phyloP scores from a whole-genome alignment of 2,797 vertebrate species.

The Psittacula derbiana region DNA sequence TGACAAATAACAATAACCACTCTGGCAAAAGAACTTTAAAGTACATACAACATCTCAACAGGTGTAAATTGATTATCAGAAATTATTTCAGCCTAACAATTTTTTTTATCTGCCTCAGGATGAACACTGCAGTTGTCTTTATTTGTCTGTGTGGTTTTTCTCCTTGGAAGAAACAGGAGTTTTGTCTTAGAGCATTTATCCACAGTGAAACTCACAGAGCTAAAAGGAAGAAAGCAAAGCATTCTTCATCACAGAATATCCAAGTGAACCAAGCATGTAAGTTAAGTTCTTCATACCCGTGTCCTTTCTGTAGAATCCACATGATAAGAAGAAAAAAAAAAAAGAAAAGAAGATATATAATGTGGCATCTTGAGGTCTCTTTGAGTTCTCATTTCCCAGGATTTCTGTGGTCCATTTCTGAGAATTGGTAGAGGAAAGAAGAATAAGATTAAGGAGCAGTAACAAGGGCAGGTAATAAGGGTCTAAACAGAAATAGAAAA shows the following conservation, averaged over 20 bases:
- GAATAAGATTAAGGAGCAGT: not conserved
- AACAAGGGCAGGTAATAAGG: not conserved
- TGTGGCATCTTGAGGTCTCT: rapidly evolving
- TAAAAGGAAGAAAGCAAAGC: not conserved
- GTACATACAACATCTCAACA: not conserved
- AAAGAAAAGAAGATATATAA: not conserved
- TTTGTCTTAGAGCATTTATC: not conserved
- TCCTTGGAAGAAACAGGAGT: not conserved
- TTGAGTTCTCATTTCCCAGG: not conserved
- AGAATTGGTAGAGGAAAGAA: not conserved
- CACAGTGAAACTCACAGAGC: not conserved
- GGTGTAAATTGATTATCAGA: not conserved
- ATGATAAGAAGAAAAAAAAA: not conserved
- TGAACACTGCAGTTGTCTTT: not conserved
- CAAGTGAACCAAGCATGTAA: not conserved
- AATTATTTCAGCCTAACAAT: not conserved
- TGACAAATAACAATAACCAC: not conserved
- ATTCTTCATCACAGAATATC: not conserved
- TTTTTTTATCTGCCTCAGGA: not conserved
- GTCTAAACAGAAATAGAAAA: not conserved
- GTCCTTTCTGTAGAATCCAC: not conserved
- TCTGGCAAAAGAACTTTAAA: not conserved
- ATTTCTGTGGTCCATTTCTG: not conserved
- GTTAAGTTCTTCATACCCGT: not conserved
- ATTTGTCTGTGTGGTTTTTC: not conserved